Evolutionary conservation across 1,140 invertebrate genomes (phyloP).

Genomic region (Drosophila auraria): DNA sequence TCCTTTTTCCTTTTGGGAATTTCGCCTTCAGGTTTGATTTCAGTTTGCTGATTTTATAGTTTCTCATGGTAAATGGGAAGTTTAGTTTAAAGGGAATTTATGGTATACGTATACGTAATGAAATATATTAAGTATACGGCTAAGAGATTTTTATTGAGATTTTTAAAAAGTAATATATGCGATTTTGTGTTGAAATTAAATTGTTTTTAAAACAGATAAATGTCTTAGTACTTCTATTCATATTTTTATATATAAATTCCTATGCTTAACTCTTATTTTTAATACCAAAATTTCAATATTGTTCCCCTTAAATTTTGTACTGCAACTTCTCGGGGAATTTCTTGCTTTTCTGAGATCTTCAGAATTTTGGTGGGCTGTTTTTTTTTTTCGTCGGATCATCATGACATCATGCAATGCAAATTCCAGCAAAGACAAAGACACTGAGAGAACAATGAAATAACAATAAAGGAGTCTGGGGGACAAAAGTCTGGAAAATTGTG

Average conservation of each 20-base stretch:
- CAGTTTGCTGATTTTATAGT: neutral
- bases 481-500: conserved; percentile 42
- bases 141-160: neutral
- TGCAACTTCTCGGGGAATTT: neutral
- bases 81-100: neutral
- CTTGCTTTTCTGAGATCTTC: conserved; percentile 8
- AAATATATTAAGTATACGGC: conserved; percentile 2
- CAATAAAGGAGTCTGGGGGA: conserved; percentile 22
- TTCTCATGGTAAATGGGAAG: neutral
- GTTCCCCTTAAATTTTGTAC: neutral
- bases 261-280: neutral
- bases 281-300: too few relatives aligned
- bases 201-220: too few relatives aligned
- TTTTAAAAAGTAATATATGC: neutral
- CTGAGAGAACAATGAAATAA: conserved; percentile 38
- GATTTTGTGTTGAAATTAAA: neutral
- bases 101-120: neutral
- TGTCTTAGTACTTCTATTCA: too few relatives aligned
- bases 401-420: conserved; percentile 48
- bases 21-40: conserved; percentile 28
- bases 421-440: conserved; percentile 36
- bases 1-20: conserved; percentile 73
- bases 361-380: neutral
- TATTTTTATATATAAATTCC: too few relatives aligned
- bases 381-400: conserved; percentile 6